These are phyloP conservation scores for Aphyosemion australe DNA, from an alignment of 2,113 vertebrate species.

Conservation along the genomic window DNA sequence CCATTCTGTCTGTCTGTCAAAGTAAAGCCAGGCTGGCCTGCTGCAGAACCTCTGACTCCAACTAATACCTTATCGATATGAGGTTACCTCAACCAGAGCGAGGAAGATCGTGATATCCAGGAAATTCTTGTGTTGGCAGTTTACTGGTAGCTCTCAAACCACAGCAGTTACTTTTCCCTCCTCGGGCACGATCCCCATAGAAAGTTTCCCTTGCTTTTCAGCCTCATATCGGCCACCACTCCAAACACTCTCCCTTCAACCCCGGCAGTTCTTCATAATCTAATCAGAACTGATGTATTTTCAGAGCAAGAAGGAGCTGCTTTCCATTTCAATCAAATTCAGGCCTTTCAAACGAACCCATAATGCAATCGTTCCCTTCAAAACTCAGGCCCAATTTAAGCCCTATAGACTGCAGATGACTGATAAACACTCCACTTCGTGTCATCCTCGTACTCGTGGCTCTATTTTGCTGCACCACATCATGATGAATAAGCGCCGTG, in stretches of 20 bases:
- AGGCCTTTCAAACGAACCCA: conserved; percentile 65
- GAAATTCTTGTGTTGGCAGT: conserved; percentile 27
- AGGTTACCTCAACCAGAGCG: conserved; percentile 39
- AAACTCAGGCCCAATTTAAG: conserved; percentile 68
- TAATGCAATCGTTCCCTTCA: conserved; percentile 71
- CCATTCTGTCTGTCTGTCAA: conserved; percentile 71
- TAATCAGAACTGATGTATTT: conserved; percentile 74
- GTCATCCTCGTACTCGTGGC: conserved; percentile 37
- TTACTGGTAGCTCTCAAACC: conserved; percentile 1
- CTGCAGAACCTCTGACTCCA: conserved; percentile 53
- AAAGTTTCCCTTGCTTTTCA: conserved; percentile 7
- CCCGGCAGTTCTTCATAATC: conserved; percentile 68
- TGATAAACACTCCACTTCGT: conserved; percentile 65
- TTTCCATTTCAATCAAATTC: conserved; percentile 79
- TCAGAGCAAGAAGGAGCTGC: conserved; percentile 66
- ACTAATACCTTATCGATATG: conserved; percentile 47
- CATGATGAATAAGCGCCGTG: conserved; percentile 45
- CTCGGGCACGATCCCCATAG: conserved; percentile 1
- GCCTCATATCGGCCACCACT: conserved; percentile 37
- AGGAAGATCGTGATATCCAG: conserved; percentile 35
- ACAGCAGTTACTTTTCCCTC: conserved; percentile 6
- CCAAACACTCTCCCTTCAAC: conserved; percentile 28
- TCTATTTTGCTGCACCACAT: conserved; percentile 46
- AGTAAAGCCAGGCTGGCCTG: conserved; percentile 37
- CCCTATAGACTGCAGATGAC: conserved; percentile 70